Conservation (phyloP, 2,113 vertebrate species). For the Hippopotamus amphibius region DNA sequence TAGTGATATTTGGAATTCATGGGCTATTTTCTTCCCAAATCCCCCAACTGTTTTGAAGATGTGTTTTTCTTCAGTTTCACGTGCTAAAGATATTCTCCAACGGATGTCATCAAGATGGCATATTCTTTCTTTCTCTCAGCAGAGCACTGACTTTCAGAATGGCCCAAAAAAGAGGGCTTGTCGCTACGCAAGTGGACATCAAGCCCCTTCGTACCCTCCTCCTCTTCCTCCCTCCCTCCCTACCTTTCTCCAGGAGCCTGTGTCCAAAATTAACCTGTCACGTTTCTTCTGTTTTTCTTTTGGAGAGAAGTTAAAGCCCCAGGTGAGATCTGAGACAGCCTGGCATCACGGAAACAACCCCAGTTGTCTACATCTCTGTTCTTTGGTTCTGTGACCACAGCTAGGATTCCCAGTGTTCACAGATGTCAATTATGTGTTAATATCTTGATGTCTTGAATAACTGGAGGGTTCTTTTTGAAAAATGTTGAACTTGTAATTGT, state of each 20-base stretch:
- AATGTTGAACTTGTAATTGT: not conserved
- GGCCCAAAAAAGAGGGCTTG: not conserved
- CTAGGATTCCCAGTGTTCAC: not conserved
- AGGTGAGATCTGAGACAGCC: not conserved
- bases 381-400: not conserved
- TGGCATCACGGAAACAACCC: not conserved
- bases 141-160: not conserved
- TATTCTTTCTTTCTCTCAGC: not conserved
- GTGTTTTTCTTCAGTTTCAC: not conserved
- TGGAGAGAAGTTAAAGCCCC: not conserved
- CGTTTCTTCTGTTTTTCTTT: not conserved
- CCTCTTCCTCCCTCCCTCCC: not conserved
- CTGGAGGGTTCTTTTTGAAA: not conserved
- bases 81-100: not conserved
- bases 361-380: rapidly evolving
- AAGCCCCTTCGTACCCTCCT: not conserved
- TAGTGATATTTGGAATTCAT: not conserved
- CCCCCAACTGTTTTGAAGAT: not conserved
- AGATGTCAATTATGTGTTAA: not conserved
- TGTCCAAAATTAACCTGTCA: not conserved
- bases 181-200: not conserved
- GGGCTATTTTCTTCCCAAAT: not conserved
- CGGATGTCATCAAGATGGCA: not conserved
- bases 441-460: not conserved
- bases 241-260: not conserved